Evolutionary conservation across 1,140 invertebrate species (phyloP).

Genomic region (Muscidifurax raptorellus): DNA sequence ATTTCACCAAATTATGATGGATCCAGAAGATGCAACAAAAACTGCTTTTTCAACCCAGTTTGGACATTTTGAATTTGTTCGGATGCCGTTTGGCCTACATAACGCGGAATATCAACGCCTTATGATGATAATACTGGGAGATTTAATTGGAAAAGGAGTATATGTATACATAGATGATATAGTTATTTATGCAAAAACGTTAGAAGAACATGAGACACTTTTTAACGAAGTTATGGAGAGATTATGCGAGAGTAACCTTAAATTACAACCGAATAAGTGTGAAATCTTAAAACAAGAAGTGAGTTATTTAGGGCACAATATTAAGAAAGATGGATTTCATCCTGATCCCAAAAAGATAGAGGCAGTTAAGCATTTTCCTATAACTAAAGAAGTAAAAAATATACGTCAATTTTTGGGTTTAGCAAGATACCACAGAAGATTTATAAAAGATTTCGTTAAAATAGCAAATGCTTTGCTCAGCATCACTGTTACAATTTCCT

Average conservation of each 20-base stretch:
- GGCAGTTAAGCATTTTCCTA: too few relatives aligned
- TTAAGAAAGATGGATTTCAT: background rate
- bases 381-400: too few relatives aligned
- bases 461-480: background rate
- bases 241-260: background rate
- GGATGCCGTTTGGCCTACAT: constrained; percentile 68
- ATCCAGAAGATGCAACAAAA: too few relatives aligned
- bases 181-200: background rate
- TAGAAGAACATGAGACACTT: constrained; percentile 34
- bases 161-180: constrained; percentile 49
- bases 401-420: too few relatives aligned
- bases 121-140: constrained; percentile 66
- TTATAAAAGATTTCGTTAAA: constrained; percentile 10
- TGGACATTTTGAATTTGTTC: constrained; percentile 64
- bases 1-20: too few relatives aligned
- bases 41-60: constrained; percentile 60
- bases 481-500: constrained; percentile 64
- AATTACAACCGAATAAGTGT: constrained; percentile 25
- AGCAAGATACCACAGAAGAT: constrained; percentile 15
- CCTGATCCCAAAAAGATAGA: too few relatives aligned
- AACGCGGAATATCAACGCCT: constrained; percentile 65
- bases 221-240: background rate
- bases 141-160: constrained; percentile 60
- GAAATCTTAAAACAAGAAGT: constrained; percentile 3
- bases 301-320: constrained; percentile 23